A percentile compares a stretch with the other conserved stretches of the same genome.
phyloP scores from a whole-genome alignment of 2,797 vertebrate genomes.

The Chrosomus eos region DNA sequence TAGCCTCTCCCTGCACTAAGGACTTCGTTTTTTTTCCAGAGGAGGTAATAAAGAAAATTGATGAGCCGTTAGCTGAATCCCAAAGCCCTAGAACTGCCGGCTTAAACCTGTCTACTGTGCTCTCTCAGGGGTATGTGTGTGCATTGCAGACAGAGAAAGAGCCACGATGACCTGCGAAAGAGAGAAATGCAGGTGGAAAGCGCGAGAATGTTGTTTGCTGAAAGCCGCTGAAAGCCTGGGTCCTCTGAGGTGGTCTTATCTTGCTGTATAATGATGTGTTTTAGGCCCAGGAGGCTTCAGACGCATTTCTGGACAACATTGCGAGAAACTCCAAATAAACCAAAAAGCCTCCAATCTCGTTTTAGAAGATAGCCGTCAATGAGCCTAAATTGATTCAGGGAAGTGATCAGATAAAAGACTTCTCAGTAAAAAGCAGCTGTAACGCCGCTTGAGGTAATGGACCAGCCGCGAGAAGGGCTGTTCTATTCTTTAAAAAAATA shows the following conservation, averaged over 20 bases:
- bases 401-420: constrained; percentile 1
- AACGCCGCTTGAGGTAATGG: constrained; percentile 1
- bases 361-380: not conserved
- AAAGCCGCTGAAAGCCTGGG: constrained; percentile 25
- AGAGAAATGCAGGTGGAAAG: constrained; percentile 10
- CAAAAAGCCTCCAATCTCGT: not conserved
- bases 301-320: not conserved
- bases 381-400: constrained; percentile 1
- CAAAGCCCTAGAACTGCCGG: constrained; percentile 48
- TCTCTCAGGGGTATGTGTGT: constrained; percentile 13
- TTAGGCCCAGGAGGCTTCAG: constrained; percentile 8
- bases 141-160: constrained; percentile 27
- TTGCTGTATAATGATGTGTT: constrained; percentile 3
- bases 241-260: constrained; percentile 41
- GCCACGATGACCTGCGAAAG: constrained; percentile 17
- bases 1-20: constrained; percentile 60
- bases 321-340: constrained; percentile 8
- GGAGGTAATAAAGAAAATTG: constrained; percentile 76
- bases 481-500: constrained; percentile 1
- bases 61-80: constrained; percentile 71
- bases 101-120: constrained; percentile 50
- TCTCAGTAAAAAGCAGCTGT: not conserved
- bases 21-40: constrained; percentile 57
- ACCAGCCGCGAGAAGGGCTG: not conserved
- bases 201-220: not conserved